A percentile compares a stretch with the other conserved stretches of the same genome.
These are phyloP conservation scores for Hylomyscus alleni DNA, from an alignment of 2,797 vertebrate species.

Conservation along the genomic window DNA sequence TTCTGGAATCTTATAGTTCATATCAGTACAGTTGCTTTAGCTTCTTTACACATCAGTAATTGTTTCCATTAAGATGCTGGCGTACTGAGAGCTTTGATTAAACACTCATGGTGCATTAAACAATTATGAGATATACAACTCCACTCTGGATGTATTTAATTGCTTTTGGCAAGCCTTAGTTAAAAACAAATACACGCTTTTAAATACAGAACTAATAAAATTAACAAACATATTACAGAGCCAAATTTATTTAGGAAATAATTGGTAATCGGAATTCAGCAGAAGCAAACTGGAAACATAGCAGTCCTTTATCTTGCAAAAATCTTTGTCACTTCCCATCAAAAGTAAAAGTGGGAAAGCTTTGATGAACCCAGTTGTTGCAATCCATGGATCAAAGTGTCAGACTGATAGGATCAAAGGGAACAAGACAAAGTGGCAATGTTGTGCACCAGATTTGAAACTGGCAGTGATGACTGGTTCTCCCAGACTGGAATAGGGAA, in stretches of 20 bases:
- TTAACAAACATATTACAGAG: not conserved
- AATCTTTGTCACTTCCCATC: slow-evolving; percentile 58
- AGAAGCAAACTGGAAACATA: not conserved
- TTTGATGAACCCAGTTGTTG: slow-evolving; percentile 65
- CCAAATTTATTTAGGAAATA: slow-evolving; percentile 1
- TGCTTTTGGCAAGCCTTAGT: not conserved
- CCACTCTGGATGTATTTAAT: slow-evolving; percentile 3
- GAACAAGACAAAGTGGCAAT: slow-evolving; percentile 65
- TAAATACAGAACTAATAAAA: not conserved
- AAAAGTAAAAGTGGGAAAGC: slow-evolving; percentile 61
- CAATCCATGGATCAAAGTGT: slow-evolving; percentile 73
- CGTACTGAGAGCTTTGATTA: slow-evolving; percentile 63
- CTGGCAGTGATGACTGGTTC: slow-evolving; percentile 65
- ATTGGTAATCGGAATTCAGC: slow-evolving; percentile 15
- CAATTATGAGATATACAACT: slow-evolving; percentile 48
- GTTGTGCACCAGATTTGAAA: slow-evolving; percentile 53
- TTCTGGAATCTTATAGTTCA: slow-evolving; percentile 18
- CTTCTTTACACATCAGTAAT: slow-evolving; percentile 47
- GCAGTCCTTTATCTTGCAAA: not conserved
- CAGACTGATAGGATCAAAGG: slow-evolving; percentile 74
- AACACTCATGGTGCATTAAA: slow-evolving; percentile 52
- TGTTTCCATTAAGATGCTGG: slow-evolving; percentile 51
- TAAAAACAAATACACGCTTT: slow-evolving; percentile 46
- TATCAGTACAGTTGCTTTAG: slow-evolving; percentile 20
- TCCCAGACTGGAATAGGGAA: not conserved